Base-by-base conservation (phyloP, 2,797 vertebrate genomes). In the Anniella stebbinsi region DNA sequence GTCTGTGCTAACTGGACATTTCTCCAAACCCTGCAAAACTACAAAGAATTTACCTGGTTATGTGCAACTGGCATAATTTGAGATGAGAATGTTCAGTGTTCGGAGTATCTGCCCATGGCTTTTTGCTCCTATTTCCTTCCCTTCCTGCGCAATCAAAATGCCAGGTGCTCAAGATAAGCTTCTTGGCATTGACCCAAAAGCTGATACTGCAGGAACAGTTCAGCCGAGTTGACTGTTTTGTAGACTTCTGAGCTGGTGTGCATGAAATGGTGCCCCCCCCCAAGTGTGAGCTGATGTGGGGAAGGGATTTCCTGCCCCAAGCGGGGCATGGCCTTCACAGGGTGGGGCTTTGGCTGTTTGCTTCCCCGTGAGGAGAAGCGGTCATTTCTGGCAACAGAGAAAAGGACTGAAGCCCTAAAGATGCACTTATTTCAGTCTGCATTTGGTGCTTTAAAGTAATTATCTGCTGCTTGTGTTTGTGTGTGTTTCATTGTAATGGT, bases 131-230 rank as follows among this genome's bases (percentile, higher is more conserved):
- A 67, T 66, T 86, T 92, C 90, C 54, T 93, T 6, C 84, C 86
- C 69, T 81, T 93, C 80, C n/a, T 60, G 48, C 81, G 91, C 36
- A 63, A 13, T 82, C 77, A 67, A 90, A 94, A 87, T 80, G 41
- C 33, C 30, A 2, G 45, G 60, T 67, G 60, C 33, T 45, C 25
- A 13, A 23, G 86, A 13, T 51, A 45, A 83, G 6, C 63, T 92
- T 93, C 91, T 87, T 91, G 75, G 63, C 89, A n/a, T 30, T 75
- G 87, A 23, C 21, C 72, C 88, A 23, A 70, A 84, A 45, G 80
- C 63, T 91, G 60, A 45, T 28, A 1, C 17, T 38, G 25, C 51
- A 78, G 15, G 15, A 36, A 17, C 45, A 45, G 72, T 60, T 4
- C 48, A 69, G 60, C 23, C 33, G 70, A 82, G 78, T 85, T 66